A percentile compares a stretch with the other conserved stretches of the same genome.
phyloP scores from a whole-genome alignment of 1,140 invertebrate genomes.

The Zaprionus camerounensis region DNA sequence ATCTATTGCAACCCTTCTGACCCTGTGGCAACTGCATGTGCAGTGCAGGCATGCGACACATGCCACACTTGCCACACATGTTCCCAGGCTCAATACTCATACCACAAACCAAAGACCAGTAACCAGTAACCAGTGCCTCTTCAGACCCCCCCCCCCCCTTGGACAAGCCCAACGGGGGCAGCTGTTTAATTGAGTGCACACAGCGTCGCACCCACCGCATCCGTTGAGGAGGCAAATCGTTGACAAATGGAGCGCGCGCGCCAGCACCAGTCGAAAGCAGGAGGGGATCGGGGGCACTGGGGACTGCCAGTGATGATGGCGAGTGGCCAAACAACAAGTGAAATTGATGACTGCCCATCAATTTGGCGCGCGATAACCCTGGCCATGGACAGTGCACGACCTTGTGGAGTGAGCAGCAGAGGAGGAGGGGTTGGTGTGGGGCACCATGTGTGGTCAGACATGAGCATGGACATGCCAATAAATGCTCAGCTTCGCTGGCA shows the following conservation, averaged over 20 bases:
- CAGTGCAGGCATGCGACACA: neutral
- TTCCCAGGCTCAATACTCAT: neutral
- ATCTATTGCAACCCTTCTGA: neutral
- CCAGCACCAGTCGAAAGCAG: slow-evolving; percentile 18
- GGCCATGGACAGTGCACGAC: slow-evolving; percentile 49
- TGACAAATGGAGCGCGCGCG: slow-evolving; percentile 66
- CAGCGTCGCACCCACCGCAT: slow-evolving; percentile 41
- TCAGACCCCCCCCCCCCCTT: neutral
- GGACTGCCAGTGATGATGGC: slow-evolving; percentile 5
- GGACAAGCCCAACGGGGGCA: neutral
- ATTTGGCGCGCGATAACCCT: slow-evolving; percentile 72
- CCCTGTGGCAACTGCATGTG: neutral
- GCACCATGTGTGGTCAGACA: neutral
- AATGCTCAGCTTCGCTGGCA: slow-evolving; percentile 65
- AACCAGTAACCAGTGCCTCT: neutral
- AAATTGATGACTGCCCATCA: slow-evolving; percentile 83
- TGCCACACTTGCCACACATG: neutral
- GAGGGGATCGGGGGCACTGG: neutral
- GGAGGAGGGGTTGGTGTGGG: no score
- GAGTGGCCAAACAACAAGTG: slow-evolving; percentile 60
- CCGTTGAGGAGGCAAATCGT: slow-evolving; percentile 39
- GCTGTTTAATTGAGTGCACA: slow-evolving; percentile 72
- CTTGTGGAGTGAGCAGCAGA: slow-evolving; percentile 27
- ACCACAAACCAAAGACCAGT: neutral
- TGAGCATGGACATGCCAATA: slow-evolving; percentile 69